phyloP scores from a whole-genome alignment of 2,888 invertebrate species.

The Andrena chrysosceles region DNA sequence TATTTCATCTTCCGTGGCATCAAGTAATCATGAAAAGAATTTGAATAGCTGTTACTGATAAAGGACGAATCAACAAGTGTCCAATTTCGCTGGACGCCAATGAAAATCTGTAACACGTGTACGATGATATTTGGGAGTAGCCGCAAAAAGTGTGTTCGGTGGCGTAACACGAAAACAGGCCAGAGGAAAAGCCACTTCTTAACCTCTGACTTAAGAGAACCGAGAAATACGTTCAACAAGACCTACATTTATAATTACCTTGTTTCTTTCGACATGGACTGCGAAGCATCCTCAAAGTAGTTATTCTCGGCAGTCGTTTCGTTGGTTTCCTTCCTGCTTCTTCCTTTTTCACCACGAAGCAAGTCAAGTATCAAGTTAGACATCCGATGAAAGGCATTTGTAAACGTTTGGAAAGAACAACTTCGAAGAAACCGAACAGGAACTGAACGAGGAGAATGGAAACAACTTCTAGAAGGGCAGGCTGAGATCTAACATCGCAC shows the following conservation, averaged over 20 bases:
- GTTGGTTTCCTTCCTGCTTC: background rate
- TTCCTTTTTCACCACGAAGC: background rate
- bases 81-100: constrained; percentile 27
- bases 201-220: background rate
- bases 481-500: background rate
- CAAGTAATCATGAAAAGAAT: background rate
- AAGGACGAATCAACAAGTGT: constrained; percentile 47
- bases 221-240: background rate
- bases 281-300: constrained; percentile 20
- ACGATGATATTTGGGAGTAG: constrained; percentile 4
- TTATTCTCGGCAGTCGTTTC: constrained; percentile 13
- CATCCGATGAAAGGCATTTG: constrained; percentile 7
- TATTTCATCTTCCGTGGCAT: background rate
- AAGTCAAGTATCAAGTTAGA: constrained; percentile 4
- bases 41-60: constrained; percentile 1
- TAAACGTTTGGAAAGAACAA: background rate
- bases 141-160: background rate
- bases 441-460: background rate
- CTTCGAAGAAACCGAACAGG: background rate
- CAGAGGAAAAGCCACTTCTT: background rate
- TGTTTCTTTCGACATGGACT: constrained; percentile 22
- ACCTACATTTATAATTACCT: constrained; percentile 26
- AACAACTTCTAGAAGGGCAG: background rate
- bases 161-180: background rate
- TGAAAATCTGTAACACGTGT: constrained; percentile 20